These are phyloP conservation scores for Drosophila nigritarsus DNA, from an alignment of 2,888 invertebrate genomes.

Conservation along the genomic window DNA sequence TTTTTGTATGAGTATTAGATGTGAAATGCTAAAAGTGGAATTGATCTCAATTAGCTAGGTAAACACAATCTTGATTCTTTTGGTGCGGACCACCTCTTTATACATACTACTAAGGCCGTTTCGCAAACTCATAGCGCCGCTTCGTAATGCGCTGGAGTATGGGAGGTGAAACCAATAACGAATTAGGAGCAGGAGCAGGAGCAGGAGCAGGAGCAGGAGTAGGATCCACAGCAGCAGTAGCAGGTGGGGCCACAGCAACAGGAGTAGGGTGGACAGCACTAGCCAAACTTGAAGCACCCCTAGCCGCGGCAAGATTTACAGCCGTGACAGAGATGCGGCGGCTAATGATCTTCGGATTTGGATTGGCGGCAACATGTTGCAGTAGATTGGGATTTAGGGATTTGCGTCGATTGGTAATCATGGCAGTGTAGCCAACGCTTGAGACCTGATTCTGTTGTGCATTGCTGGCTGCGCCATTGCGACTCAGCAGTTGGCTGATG, in stretches of 20 bases:
- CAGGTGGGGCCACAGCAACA: neutral
- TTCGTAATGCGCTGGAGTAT: conserved; percentile 15
- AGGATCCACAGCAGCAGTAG: neutral
- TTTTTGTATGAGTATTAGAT: too few relatives aligned
- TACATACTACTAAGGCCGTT: neutral
- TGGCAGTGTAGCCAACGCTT: neutral
- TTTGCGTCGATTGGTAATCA: conserved; percentile 34
- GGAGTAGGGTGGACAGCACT: neutral
- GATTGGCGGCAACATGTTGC: neutral
- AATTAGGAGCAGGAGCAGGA: neutral
- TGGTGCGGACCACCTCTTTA: neutral
- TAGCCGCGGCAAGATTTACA: neutral
- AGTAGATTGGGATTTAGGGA: conserved; percentile 28
- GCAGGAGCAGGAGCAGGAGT: neutral
- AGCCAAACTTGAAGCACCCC: neutral
- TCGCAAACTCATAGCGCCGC: conserved; percentile 45
- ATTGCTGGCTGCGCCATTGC: neutral
- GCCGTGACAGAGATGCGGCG: neutral
- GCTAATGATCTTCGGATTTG: neutral
- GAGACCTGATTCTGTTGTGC: neutral
- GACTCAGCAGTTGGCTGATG: conserved; percentile 37
- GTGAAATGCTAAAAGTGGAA: neutral
- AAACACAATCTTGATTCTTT: too few relatives aligned
- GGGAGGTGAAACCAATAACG: neutral
- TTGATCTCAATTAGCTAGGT: too few relatives aligned